These are phyloP conservation scores for Lepisosteus osseus DNA, from an alignment of 2,113 vertebrate genomes.

Conservation along the genomic window DNA sequence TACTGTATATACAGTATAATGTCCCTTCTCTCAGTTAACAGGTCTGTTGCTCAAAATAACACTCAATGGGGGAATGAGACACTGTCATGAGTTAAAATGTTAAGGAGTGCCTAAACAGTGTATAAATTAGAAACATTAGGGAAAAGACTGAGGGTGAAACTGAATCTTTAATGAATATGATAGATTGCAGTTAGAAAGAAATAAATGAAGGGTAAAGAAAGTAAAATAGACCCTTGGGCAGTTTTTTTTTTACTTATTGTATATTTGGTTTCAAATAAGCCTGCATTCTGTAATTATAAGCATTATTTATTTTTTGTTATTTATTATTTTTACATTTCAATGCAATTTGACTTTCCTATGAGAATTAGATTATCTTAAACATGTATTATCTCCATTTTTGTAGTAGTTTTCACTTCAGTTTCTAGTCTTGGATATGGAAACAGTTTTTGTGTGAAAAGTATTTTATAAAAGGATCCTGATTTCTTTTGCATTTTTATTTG, in stretches of 20 bases:
- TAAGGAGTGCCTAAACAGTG: background rate
- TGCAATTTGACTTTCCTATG: background rate
- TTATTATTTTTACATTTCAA: background rate
- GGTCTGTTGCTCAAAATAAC: background rate
- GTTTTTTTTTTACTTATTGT: background rate
- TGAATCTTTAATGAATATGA: constrained; percentile 9
- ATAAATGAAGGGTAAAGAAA: constrained; percentile 6
- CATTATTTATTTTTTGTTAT: background rate
- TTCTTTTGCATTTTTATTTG: no score
- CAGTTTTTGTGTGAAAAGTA: no score
- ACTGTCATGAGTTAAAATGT: constrained; percentile 5
- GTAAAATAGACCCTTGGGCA: constrained; percentile 1
- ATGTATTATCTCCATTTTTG: no score
- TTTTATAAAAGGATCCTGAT: no score
- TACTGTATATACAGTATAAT: background rate
- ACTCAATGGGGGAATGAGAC: background rate
- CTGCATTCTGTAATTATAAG: background rate
- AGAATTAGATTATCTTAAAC: background rate
- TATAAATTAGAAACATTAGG: constrained; percentile 11
- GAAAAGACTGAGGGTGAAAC: constrained; percentile 6
- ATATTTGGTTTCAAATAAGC: background rate
- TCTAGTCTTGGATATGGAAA: no score
- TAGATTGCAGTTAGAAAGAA: background rate
- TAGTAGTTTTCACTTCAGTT: no score
- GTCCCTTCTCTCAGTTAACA: background rate